Base-by-base conservation (phyloP, 2,797 vertebrate genomes). In the Phrynocephalus vlangalii region DNA sequence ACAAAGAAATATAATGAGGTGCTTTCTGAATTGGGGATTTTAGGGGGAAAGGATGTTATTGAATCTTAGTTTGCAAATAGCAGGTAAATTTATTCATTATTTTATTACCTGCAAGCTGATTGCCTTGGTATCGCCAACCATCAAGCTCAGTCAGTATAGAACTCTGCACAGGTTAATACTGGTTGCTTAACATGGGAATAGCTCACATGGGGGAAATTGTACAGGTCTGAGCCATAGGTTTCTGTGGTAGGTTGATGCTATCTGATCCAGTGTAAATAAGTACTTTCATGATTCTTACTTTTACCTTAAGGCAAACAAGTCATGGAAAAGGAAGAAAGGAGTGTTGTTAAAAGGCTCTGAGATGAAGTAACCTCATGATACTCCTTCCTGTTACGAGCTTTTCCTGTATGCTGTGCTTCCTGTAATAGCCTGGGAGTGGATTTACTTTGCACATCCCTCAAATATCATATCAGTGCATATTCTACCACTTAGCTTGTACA, bases 391-490 rank as follows among this genome's bases (percentile, higher is more conserved):
- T 87, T 91, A 88, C 85, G 71, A 0, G 11, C 66, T 79, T 76
- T 48, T 82, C 28, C 83, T 87, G 90, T n/a, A 33, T 68, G 90
- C 88, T 91, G 83, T 89, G 89, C 91, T 94, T 92, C 94, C 87
- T 89, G 83, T 82, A 89, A 87, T 22, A 67, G 67, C 86, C 90
- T 22, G 70, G 79, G 89, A 67, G 78, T 85, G 89, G 85, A 84
- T 26, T 83, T 82, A 20, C 0, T 87, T 88, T 60, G 71, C 28
- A 83, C 75, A 28, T 72, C 75, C 63, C 86, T 68, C 76, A 60
- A 28, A 1, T 72, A 44, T 76, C 78, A 84, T 88, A 93, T 90
- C 85, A 91, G 60, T 86, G 66, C 0, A 0, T 76, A 77, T 89
- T 86, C 85, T 83, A 79, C 24, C 76, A 80, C 73, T 89, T 60